Conservation (phyloP, 2,113 vertebrate species). For the Psilopogon haemacephalus region DNA sequence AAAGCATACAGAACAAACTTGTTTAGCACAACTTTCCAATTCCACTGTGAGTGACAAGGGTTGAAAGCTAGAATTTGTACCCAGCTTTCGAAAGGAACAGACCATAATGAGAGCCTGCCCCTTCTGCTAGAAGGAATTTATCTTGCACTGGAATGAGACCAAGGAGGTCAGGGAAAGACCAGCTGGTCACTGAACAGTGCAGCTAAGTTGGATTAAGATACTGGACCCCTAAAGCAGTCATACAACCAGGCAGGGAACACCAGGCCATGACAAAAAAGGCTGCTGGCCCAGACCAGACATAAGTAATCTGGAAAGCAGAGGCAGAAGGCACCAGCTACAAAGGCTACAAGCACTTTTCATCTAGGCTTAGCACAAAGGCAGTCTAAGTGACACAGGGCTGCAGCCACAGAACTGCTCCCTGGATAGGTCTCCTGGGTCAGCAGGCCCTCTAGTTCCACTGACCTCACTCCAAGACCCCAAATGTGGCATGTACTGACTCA, state of each 20-base stretch:
- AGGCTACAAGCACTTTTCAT: neutral
- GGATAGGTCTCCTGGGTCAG: neutral
- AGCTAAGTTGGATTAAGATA: too few species aligned
- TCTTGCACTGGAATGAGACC: constrained; percentile 63
- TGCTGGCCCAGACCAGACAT: rapidly evolving
- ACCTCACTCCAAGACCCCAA: neutral
- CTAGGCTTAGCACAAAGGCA: neutral
- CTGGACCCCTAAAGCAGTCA: rapidly evolving
- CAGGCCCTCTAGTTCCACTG: rapidly evolving
- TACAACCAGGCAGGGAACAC: neutral
- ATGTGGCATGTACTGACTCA: rapidly evolving
- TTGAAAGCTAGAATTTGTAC: neutral
- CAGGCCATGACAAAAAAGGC: neutral
- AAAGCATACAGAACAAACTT: neutral
- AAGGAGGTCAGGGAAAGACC: constrained; percentile 44
- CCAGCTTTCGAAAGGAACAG: constrained; percentile 59
- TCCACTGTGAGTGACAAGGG: neutral
- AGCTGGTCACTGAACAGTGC: constrained; percentile 69
- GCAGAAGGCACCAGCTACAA: neutral
- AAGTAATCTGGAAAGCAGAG: rapidly evolving
- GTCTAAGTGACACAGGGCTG: neutral
- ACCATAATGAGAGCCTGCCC: neutral
- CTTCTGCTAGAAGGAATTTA: constrained; percentile 67
- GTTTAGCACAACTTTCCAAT: neutral
- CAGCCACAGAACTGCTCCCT: neutral